Percentiles rank a stretch among this genome's conserved stretches.
These are phyloP conservation scores for Oryzias woworae DNA, from an alignment of 2,113 vertebrate species.

Conservation along the genomic window DNA sequence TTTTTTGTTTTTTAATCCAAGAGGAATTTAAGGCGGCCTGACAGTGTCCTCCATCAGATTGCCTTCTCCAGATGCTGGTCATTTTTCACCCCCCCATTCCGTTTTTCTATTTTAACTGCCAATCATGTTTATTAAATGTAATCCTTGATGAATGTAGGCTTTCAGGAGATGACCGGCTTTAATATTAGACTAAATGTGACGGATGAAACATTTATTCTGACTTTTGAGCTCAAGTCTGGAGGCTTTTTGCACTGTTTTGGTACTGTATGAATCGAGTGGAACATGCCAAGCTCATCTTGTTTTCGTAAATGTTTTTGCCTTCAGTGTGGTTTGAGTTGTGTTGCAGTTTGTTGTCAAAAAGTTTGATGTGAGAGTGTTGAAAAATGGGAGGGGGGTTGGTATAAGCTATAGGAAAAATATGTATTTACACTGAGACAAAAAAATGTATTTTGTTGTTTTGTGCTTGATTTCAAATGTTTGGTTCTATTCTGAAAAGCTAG, in stretches of 20 bases:
- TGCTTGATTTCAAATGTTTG: slow-evolving; percentile 43
- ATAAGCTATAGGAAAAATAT: slow-evolving; percentile 54
- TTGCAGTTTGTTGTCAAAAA: slow-evolving; percentile 14
- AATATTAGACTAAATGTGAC: slow-evolving; percentile 28
- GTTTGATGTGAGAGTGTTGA: slow-evolving; percentile 39
- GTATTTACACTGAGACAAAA: background rate
- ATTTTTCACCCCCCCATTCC: slow-evolving; percentile 15
- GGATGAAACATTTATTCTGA: background rate
- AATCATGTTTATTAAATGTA: slow-evolving; percentile 37
- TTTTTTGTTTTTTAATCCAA: slow-evolving; percentile 22
- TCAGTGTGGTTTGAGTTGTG: slow-evolving; percentile 44
- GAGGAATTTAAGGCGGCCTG: background rate
- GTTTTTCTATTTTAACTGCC: slow-evolving; percentile 30
- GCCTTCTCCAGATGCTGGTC: slow-evolving; percentile 8
- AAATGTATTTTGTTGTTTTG: slow-evolving; percentile 36
- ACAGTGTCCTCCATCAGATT: slow-evolving; percentile 12
- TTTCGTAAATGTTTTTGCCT: slow-evolving; percentile 36
- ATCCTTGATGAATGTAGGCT: slow-evolving; percentile 62
- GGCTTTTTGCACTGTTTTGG: slow-evolving; percentile 69
- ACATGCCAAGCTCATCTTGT: slow-evolving; percentile 22
- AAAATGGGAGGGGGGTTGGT: slow-evolving; percentile 33
- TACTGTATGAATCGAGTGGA: slow-evolving; percentile 60
- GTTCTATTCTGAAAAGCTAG: slow-evolving; percentile 40
- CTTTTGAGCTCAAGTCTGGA: slow-evolving; percentile 26
- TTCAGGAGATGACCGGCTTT: slow-evolving; percentile 16